These are phyloP conservation scores for Bombus vancouverensis DNA, from an alignment of 1,140 invertebrate genomes.

Conservation along the genomic window DNA sequence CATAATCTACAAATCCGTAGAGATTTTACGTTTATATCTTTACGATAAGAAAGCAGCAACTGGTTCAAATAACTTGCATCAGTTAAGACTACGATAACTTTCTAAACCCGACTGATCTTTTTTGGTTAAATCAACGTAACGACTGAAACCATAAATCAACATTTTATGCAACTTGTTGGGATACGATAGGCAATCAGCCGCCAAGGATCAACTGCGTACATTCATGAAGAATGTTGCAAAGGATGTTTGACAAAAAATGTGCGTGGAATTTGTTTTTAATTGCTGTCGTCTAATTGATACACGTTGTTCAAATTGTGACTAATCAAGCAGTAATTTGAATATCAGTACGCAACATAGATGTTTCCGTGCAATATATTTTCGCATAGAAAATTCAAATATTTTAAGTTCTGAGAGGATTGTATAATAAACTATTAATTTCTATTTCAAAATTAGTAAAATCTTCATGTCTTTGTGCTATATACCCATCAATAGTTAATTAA, in stretches of 20 bases:
- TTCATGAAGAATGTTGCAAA: not conserved
- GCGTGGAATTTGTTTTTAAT: not conserved
- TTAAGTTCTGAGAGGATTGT: not conserved
- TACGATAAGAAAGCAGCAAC: too few relatives aligned
- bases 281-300: not conserved
- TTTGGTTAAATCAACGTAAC: not conserved
- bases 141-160: too few relatives aligned
- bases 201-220: not conserved
- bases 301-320: not conserved
- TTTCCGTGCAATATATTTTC: not conserved
- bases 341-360: not conserved
- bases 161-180: not conserved
- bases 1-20: not conserved
- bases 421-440: too few relatives aligned
- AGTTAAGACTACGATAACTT: not conserved
- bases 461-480: too few relatives aligned
- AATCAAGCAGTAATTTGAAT: not conserved
- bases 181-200: not conserved
- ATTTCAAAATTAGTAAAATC: too few relatives aligned
- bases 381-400: not conserved
- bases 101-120: not conserved
- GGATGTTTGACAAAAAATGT: constrained; percentile 1
- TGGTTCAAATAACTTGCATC: not conserved
- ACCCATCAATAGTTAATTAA: too few relatives aligned
- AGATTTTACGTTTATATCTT: not conserved